Percentiles rank a stretch among this genome's conserved stretches.
Conservation (phyloP, 2,113 vertebrate species). For the Cyphomyrus discorhynchus region DNA sequence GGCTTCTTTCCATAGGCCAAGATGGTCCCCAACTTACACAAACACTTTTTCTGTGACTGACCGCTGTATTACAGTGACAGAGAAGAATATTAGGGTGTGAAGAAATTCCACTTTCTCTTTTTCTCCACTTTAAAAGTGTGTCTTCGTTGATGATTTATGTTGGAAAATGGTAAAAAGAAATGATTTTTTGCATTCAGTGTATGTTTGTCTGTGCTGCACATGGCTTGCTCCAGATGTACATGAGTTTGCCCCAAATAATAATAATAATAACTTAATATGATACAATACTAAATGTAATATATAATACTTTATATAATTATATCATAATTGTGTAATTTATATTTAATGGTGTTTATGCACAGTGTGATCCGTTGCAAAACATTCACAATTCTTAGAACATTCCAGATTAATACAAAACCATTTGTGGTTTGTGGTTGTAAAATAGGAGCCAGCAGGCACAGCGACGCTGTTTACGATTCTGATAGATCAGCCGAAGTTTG, state of each 20-base stretch:
- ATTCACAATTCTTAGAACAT: background rate
- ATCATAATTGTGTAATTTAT: background rate
- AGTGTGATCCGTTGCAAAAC: background rate
- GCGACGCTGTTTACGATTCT: background rate
- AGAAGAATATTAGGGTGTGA: conserved; percentile 17
- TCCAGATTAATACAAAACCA: background rate
- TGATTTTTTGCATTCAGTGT: background rate
- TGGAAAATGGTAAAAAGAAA: background rate
- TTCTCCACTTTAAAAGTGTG: background rate
- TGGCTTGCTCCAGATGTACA: background rate
- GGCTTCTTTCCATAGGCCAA: background rate
- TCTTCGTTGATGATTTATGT: background rate
- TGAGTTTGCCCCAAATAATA: background rate
- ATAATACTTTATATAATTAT: background rate
- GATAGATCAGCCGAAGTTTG: conserved; percentile 53
- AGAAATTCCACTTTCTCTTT: conserved; percentile 4
- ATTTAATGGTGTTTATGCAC: background rate
- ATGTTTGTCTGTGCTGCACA: background rate
- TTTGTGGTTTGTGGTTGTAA: background rate
- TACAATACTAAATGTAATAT: background rate
- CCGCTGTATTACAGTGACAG: background rate
- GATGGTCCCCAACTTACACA: background rate
- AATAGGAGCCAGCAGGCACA: background rate
- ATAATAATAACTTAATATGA: background rate
- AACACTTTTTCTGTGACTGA: background rate